Evolutionary conservation across 1,140 invertebrate species (phyloP).

Genomic region (Ridgeia piscesae): DNA sequence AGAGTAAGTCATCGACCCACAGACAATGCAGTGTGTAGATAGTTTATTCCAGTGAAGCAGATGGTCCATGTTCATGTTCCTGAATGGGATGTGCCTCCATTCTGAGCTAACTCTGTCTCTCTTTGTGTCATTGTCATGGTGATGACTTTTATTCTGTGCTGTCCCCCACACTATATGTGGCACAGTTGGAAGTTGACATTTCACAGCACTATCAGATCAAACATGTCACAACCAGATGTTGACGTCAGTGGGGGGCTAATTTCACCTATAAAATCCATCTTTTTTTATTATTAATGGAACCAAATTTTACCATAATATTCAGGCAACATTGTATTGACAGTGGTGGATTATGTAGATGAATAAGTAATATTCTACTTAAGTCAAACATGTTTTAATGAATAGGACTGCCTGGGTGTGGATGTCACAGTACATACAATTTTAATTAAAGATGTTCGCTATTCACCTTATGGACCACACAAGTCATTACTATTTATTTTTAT

Average conservation of each 20-base stretch:
- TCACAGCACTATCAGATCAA: neutral
- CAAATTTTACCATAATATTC: neutral
- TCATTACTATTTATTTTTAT: neutral
- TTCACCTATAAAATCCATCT: neutral
- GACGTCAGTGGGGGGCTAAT: neutral
- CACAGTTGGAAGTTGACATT: neutral
- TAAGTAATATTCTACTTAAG: too few species aligned
- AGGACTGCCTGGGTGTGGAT: too few species aligned
- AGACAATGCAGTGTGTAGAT: too few species aligned
- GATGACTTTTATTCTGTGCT: neutral
- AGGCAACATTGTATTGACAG: neutral
- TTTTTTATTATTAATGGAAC: neutral
- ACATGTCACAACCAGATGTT: neutral
- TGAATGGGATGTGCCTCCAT: neutral
- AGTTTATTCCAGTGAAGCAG: too few species aligned
- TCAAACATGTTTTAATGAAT: too few species aligned
- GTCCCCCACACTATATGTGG: neutral
- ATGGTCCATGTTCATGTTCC: too few species aligned
- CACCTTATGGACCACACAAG: neutral
- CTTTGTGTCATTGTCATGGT: neutral
- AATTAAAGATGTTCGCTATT: too few species aligned
- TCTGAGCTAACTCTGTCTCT: constrained; percentile 6
- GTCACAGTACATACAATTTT: too few species aligned
- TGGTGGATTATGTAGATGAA: too few species aligned
- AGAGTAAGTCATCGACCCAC: too few species aligned